Evolutionary conservation across 2,888 invertebrate species (phyloP).

Genomic region (Tetragnatha montana): DNA sequence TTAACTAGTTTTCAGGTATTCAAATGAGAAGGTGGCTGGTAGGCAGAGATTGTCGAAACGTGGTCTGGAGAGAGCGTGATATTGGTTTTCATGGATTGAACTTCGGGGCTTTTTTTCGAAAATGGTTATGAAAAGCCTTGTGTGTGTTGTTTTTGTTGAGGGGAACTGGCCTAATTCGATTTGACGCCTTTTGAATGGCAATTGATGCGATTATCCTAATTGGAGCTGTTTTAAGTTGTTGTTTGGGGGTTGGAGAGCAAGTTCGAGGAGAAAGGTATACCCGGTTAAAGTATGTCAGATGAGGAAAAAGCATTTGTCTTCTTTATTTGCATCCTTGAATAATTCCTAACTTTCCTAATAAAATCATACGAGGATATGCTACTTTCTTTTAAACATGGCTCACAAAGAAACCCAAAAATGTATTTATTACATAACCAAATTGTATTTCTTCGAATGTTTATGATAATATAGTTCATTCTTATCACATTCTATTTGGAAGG

Average conservation of each 20-base stretch:
- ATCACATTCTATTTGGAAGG: too few species aligned
- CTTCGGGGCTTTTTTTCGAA: not conserved
- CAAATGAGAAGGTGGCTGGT: constrained; percentile 49
- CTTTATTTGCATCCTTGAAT: too few species aligned
- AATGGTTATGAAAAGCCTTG: not conserved
- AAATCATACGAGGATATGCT: too few species aligned
- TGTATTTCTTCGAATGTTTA: too few species aligned
- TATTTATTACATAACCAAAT: too few species aligned
- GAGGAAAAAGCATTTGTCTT: too few species aligned
- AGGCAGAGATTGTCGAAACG: not conserved
- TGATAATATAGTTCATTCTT: too few species aligned
- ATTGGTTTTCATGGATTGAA: not conserved
- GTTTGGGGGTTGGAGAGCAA: not conserved
- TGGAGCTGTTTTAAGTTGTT: not conserved
- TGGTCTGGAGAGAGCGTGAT: not conserved
- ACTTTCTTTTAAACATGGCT: too few species aligned
- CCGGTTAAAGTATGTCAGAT: too few species aligned
- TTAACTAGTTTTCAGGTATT: constrained; percentile 39
- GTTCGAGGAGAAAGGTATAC: too few species aligned
- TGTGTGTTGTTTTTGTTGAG: not conserved
- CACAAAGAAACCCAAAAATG: too few species aligned
- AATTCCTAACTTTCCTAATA: too few species aligned
- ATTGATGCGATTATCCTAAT: not conserved
- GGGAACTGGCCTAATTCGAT: not conserved
- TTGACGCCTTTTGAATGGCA: not conserved